Evolutionary conservation across 2,888 invertebrate genomes (phyloP), one percentile per base, ranked within the genome.

Genomic region (Horisme vitalbata): DNA sequence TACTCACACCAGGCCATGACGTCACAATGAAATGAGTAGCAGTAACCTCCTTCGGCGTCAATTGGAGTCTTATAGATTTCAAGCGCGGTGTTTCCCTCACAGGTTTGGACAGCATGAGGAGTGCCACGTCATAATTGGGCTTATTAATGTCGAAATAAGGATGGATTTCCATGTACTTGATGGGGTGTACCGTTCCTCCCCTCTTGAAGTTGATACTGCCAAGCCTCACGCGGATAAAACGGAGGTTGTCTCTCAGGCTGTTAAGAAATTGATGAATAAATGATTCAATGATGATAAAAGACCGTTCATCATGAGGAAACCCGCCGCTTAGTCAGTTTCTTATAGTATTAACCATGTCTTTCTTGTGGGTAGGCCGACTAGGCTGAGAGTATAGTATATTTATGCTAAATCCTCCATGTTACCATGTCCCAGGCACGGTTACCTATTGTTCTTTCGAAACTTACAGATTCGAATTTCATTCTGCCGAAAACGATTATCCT

Each of bases 121-220:
- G 58, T 1, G 86, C 86, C 23, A 87, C 35, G 39, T 88, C 86
- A 41, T 57, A 86, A 23, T 65, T 58, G 0, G 86, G 85, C 11
- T 55, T 75, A 3, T 52, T 69, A 30, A 79, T 79, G 35, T 82
- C 75, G 48, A 81, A 88, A 38, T 61, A 56, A 0, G 87, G 87
- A 36, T 88, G 88, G 0, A 83, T 75, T 51, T 75, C 68, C 4
- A 84, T 55, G 13, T 64, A 60, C 48, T 87, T 84, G 1, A 85
- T 59, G 0, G 80, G 76, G 0, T 74, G 36, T 0, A 83, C 6
- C 0, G 48, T 26, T 0, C 87, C 87, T 0, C 80, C 84, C 55
- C 75, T 79, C 38, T 68, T 83, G 53, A 79, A 78, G 53, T 86
- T 86, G 1, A 72, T 69, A 23, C 84, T 86, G 2, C 87, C 88